Evolutionary conservation across 2,113 vertebrate species (phyloP).

Genomic region (Psophia crepitans): DNA sequence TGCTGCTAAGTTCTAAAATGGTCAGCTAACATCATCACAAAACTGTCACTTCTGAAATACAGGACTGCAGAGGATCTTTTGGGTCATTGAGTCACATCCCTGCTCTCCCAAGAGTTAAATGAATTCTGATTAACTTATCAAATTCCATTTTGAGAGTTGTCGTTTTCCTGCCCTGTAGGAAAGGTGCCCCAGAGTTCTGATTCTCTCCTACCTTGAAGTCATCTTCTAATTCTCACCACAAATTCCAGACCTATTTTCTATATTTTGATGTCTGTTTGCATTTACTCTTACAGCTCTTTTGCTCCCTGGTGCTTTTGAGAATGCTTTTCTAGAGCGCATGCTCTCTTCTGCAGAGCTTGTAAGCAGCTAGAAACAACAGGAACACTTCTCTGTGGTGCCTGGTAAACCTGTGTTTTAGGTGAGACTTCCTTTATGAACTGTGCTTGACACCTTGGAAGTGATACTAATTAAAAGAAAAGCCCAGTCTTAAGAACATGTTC

Average conservation of each 20-base stretch:
- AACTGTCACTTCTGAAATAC: background rate
- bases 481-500: background rate
- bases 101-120: background rate
- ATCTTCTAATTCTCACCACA: background rate
- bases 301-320: background rate
- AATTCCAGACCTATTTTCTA: background rate
- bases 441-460: background rate
- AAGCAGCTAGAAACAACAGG: background rate
- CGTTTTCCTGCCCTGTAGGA: background rate
- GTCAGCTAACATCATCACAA: background rate
- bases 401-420: background rate
- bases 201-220: background rate
- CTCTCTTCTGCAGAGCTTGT: background rate
- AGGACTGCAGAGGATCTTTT: background rate
- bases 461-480: background rate
- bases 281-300: background rate
- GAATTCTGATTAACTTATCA: background rate
- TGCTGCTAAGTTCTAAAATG: background rate
- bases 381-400: background rate
- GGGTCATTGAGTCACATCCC: background rate
- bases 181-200: background rate
- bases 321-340: background rate
- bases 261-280: background rate
- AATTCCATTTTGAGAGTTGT: background rate
- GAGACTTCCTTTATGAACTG: background rate